Conservation (phyloP, 2,113 vertebrate species). For the Prunella himalayana region DNA sequence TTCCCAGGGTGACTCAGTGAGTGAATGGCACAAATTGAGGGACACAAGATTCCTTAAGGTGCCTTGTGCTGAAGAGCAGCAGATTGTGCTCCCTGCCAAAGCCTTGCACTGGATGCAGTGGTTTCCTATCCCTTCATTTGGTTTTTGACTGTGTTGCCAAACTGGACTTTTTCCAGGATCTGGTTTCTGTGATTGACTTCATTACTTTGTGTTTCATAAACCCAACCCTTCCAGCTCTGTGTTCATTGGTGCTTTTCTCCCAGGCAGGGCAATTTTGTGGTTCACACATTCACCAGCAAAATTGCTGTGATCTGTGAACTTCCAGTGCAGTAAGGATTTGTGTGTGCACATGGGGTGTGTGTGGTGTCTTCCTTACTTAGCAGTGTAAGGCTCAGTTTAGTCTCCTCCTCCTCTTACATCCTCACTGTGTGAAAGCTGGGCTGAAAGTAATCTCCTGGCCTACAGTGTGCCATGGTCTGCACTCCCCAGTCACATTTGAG, state of each 20-base stretch:
- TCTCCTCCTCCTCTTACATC: not conserved
- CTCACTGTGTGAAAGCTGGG: not conserved
- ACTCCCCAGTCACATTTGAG: not conserved
- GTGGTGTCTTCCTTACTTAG: not conserved
- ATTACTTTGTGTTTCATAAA: not conserved
- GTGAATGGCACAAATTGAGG: not conserved
- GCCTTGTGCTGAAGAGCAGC: not conserved
- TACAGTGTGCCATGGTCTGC: not conserved
- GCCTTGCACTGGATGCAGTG: not conserved
- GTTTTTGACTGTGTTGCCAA: not conserved
- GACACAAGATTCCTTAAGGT: not conserved
- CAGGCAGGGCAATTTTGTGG: not conserved
- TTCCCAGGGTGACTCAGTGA: not conserved
- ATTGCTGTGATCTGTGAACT: not conserved
- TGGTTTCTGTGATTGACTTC: not conserved
- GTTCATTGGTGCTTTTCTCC: not conserved
- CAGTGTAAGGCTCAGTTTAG: not conserved
- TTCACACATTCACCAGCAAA: not conserved
- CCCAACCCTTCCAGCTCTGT: not conserved
- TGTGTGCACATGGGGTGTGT: not conserved
- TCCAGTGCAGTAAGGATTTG: not conserved
- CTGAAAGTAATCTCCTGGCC: not conserved
- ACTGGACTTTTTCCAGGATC: not conserved
- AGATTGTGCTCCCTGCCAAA: not conserved
- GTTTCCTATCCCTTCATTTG: not conserved